phyloP scores from a whole-genome alignment of 2,113 vertebrate genomes.

The Thalassoma bifasciatum region DNA sequence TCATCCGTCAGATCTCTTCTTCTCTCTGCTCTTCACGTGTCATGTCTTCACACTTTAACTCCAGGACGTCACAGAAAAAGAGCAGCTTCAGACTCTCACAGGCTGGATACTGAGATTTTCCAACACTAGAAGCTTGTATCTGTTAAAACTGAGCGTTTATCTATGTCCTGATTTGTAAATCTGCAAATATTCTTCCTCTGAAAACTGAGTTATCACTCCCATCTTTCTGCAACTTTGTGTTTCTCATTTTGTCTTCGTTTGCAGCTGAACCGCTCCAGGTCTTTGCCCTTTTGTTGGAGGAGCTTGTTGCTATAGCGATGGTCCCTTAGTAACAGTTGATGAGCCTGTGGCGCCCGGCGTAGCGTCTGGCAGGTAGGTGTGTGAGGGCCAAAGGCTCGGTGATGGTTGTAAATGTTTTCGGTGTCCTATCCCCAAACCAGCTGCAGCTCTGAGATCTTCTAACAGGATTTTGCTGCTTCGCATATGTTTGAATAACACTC shows the following conservation, averaged over 20 bases:
- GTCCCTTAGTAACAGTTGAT: slow-evolving; percentile 34
- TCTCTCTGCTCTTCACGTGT: neutral
- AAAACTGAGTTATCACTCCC: too few relatives aligned
- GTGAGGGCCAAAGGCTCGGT: neutral
- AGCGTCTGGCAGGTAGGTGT: slow-evolving; percentile 27
- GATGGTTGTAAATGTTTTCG: slow-evolving; percentile 3
- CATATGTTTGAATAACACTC: neutral
- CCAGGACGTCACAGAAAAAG: too few relatives aligned
- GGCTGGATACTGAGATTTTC: neutral
- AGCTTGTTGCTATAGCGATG: slow-evolving; percentile 65
- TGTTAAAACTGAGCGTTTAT: neutral
- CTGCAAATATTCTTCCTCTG: too few relatives aligned
- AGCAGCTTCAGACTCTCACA: too few relatives aligned
- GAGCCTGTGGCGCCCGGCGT: slow-evolving; percentile 2
- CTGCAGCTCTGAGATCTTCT: neutral
- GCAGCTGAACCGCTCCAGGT: slow-evolving; percentile 17
- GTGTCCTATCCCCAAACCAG: neutral
- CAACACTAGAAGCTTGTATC: too few relatives aligned
- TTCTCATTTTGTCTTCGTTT: neutral
- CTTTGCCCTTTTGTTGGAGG: slow-evolving; percentile 55
- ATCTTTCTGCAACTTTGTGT: neutral
- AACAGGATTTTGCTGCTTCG: neutral
- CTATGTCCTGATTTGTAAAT: too few relatives aligned
- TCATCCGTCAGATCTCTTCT: neutral
- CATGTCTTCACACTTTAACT: too few relatives aligned